Evolutionary conservation across 2,113 vertebrate genomes (phyloP).

Genomic region (Antechinus flavipes): DNA sequence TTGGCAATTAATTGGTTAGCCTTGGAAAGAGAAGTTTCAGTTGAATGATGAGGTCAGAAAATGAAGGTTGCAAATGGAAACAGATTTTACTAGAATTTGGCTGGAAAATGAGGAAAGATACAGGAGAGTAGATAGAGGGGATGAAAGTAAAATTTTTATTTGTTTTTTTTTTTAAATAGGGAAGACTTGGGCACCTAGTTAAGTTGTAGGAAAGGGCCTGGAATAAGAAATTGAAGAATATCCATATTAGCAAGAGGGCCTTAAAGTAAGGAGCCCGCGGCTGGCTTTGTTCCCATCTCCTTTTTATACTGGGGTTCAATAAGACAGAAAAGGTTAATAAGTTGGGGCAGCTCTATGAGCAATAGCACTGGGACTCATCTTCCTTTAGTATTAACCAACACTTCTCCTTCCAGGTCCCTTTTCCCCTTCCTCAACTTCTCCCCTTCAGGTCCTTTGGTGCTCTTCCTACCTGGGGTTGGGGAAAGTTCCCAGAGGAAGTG

Average conservation of each 20-base stretch:
- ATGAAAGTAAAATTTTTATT: not conserved
- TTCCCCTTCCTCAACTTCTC: not conserved
- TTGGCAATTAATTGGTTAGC: conserved; percentile 39
- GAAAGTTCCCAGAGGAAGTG: not conserved
- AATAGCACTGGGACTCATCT: not conserved
- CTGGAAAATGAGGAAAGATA: conserved; percentile 57
- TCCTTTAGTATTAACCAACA: not conserved
- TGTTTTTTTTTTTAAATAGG: not conserved
- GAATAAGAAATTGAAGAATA: not conserved
- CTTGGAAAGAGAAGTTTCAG: conserved; percentile 41
- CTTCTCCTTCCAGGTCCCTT: not conserved
- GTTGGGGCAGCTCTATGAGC: not conserved
- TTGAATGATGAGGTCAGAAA: conserved; percentile 14
- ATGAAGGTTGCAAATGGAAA: not conserved
- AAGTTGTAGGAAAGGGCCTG: not conserved
- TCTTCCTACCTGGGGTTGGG: not conserved
- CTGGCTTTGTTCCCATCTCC: not conserved
- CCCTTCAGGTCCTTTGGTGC: not conserved
- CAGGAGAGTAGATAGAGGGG: not conserved
- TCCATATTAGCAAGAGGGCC: not conserved
- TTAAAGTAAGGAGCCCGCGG: not conserved
- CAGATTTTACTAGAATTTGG: not conserved
- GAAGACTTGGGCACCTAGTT: not conserved
- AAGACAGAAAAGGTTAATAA: not conserved
- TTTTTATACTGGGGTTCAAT: not conserved